phyloP scores from a whole-genome alignment of 2,797 vertebrate species.

The Aldrovandia affinis region DNA sequence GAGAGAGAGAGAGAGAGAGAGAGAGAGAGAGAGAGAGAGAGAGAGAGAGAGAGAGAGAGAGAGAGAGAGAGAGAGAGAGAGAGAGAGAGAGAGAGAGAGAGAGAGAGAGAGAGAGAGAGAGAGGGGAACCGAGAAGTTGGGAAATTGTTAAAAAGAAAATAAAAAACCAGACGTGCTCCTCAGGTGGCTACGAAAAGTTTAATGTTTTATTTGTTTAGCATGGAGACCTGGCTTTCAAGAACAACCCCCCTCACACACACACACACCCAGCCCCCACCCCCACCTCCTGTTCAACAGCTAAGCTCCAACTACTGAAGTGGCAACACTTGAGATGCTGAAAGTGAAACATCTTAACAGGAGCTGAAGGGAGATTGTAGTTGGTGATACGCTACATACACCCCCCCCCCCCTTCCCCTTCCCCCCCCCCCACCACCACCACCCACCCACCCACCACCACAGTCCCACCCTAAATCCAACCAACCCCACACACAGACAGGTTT shows the following conservation, averaged over 20 bases:
- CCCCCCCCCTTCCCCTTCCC: slow-evolving; percentile 55
- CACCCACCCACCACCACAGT: slow-evolving; percentile 52
- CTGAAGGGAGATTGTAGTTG: slow-evolving; percentile 56
- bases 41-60: not conserved
- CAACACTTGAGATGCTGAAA: slow-evolving; percentile 79
- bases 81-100: not conserved
- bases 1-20: not conserved
- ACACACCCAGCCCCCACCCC: slow-evolving; percentile 21
- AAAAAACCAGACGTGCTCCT: slow-evolving; percentile 42
- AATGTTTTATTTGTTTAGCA: slow-evolving; percentile 69
- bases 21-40: slow-evolving; percentile 6
- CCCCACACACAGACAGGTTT: slow-evolving; percentile 37
- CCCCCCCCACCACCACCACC: slow-evolving; percentile 39
- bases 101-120: not conserved
- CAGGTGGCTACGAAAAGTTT: slow-evolving; percentile 63
- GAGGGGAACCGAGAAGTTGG: slow-evolving; percentile 60
- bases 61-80: slow-evolving; percentile 8
- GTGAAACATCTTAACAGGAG: slow-evolving; percentile 81
- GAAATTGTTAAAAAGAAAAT: slow-evolving; percentile 47
- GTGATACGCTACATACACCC: slow-evolving; percentile 61
- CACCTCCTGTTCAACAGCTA: slow-evolving; percentile 63
- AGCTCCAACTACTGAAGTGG: slow-evolving; percentile 78
- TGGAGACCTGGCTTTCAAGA: slow-evolving; percentile 68
- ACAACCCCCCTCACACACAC: slow-evolving; percentile 54
- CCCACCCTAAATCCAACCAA: slow-evolving; percentile 31